Conservation (phyloP, 2,888 invertebrate species). For the Acanthosepion esculentum region DNA sequence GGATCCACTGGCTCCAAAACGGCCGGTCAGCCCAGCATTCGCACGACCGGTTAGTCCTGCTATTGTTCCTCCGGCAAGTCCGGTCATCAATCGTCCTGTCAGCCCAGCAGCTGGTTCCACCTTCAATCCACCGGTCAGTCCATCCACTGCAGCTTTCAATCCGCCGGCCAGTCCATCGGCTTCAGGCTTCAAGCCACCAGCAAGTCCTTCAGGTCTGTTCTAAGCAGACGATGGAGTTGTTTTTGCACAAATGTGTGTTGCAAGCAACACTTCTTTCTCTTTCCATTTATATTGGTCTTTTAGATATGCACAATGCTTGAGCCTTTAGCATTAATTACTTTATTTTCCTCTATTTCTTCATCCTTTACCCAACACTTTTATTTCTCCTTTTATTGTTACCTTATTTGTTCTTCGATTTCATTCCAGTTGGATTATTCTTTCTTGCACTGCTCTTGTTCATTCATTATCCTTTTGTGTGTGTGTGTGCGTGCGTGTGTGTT, state of each 20-base stretch:
- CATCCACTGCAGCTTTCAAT: conserved; percentile 48
- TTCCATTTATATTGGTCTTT: neutral
- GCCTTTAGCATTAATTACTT: neutral
- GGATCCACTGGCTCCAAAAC: conserved; percentile 40
- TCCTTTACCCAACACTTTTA: neutral
- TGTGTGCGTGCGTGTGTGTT: neutral
- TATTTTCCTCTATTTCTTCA: neutral
- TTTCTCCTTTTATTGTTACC: neutral
- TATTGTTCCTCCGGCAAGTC: conserved; percentile 45
- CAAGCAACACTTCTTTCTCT: conserved; percentile 5
- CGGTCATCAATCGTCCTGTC: conserved; percentile 47
- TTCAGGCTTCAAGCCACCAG: conserved; percentile 42
- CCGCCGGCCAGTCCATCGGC: conserved; percentile 45
- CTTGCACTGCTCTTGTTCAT: neutral
- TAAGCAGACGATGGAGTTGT: conserved; percentile 6
- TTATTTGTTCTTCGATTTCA: neutral
- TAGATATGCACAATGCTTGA: conserved; percentile 1
- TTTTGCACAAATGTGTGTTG: neutral
- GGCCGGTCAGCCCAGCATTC: conserved; percentile 40
- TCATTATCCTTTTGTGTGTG: neutral
- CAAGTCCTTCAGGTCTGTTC: conserved; percentile 46
- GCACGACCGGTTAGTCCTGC: conserved; percentile 40
- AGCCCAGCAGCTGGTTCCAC: conserved; percentile 48
- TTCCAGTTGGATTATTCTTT: neutral
- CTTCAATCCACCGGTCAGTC: conserved; percentile 48